Conservation (phyloP, 2,888 invertebrate genomes). For the Luffia ferchaultella region DNA sequence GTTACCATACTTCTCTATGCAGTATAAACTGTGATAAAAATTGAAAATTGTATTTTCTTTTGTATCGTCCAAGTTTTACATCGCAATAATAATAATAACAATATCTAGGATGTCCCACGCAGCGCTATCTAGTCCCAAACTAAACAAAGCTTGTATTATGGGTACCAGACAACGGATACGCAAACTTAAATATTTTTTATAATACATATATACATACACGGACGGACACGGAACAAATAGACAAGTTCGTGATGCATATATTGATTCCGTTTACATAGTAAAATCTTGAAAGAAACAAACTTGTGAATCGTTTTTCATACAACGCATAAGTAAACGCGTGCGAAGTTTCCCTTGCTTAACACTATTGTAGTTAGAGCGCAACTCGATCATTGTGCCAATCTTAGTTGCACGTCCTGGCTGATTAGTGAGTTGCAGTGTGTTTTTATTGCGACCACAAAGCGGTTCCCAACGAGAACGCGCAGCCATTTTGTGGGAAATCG, state of each 20-base stretch:
- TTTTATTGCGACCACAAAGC: constrained; percentile 47
- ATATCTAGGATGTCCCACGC: too few species aligned
- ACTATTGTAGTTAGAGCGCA: constrained; percentile 18
- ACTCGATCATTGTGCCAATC: constrained; percentile 47
- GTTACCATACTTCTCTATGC: too few species aligned
- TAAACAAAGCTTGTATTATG: too few species aligned
- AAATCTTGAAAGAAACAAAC: neutral
- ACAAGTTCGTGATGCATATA: neutral
- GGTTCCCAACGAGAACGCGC: constrained; percentile 40
- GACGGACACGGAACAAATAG: neutral
- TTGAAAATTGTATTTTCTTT: too few species aligned
- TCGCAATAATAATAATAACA: too few species aligned
- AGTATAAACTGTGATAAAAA: too few species aligned
- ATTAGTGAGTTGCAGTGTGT: constrained; percentile 45
- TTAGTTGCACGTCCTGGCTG: constrained; percentile 36
- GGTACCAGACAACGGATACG: neutral
- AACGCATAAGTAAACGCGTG: neutral
- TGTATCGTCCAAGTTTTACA: too few species aligned
- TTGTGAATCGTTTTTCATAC: neutral
- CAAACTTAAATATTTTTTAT: neutral
- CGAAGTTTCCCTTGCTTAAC: neutral
- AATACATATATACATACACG: neutral
- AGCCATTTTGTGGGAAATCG: constrained; percentile 39
- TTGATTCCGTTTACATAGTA: neutral
- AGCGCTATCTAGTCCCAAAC: too few species aligned